These are phyloP conservation scores for Spondyliosoma cantharus DNA, from an alignment of 2,797 vertebrate genomes.

Conservation along the genomic window DNA sequence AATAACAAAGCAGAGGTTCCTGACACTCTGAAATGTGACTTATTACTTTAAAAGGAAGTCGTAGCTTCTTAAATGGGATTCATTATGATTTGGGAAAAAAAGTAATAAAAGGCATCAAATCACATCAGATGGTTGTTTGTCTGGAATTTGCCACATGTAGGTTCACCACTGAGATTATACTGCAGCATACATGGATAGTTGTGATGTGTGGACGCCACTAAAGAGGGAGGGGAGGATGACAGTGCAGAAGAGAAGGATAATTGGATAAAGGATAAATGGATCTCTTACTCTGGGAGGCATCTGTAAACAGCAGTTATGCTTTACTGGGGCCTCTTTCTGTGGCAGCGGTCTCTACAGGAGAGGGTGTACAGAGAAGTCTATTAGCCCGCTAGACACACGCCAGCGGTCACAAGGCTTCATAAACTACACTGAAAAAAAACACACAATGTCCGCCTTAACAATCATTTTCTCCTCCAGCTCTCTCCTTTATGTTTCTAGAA, in stretches of 20 bases:
- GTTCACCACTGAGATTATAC: neutral
- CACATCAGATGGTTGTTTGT: neutral
- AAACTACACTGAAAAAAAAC: conserved; percentile 33
- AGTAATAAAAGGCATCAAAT: neutral
- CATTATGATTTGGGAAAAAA: neutral
- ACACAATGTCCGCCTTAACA: conserved; percentile 41
- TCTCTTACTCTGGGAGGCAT: conserved; percentile 87
- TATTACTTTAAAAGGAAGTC: neutral
- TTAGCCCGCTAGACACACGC: conserved; percentile 76
- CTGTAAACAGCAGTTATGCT: conserved; percentile 88
- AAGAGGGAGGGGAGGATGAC: conserved; percentile 66
- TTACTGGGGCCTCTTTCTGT: conserved; percentile 86
- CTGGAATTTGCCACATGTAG: neutral
- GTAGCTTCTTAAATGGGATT: neutral
- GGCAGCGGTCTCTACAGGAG: conserved; percentile 85
- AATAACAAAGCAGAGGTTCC: conserved; percentile 1
- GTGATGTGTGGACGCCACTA: conserved; percentile 42
- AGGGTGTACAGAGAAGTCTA: conserved; percentile 85
- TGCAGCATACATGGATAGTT: conserved; percentile 23
- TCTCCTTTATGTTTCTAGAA: conserved; percentile 16
- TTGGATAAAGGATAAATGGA: conserved; percentile 79
- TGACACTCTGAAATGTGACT: neutral
- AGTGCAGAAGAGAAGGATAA: conserved; percentile 82
- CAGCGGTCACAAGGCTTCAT: conserved; percentile 43
- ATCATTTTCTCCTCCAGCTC: conserved; percentile 6